These are phyloP conservation scores for Psittacara wagleri DNA, from an alignment of 2,113 vertebrate genomes.

Conservation along the genomic window DNA sequence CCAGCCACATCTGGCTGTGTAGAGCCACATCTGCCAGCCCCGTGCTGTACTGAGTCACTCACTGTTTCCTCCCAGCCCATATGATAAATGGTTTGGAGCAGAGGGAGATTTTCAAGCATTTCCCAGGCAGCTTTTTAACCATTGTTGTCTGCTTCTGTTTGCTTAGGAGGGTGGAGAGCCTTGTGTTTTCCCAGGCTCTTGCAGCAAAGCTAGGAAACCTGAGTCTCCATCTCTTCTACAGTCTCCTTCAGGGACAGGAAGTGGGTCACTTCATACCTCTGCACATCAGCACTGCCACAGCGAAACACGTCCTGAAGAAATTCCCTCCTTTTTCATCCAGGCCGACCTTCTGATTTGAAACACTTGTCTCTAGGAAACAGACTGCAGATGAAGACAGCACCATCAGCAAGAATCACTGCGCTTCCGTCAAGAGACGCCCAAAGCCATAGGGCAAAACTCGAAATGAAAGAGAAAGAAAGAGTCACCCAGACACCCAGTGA, in stretches of 20 bases:
- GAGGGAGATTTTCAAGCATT: background rate
- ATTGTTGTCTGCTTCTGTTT: background rate
- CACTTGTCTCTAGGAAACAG: background rate
- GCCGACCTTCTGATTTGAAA: background rate
- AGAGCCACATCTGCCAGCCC: background rate
- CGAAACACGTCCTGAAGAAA: background rate
- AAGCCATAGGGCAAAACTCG: background rate
- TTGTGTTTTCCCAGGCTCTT: background rate
- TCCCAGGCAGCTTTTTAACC: background rate
- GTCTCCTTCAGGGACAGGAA: background rate
- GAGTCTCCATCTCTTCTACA: background rate
- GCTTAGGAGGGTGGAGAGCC: background rate
- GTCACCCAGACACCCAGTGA: too few species aligned
- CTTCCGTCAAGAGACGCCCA: background rate
- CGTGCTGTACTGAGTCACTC: fast-evolving
- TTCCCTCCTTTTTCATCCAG: background rate
- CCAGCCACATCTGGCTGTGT: fast-evolving
- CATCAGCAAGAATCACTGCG: background rate
- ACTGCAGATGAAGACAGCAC: fast-evolving
- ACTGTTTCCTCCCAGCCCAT: background rate
- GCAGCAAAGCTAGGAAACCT: fast-evolving
- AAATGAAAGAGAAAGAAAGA: background rate
- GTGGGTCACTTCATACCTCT: background rate
- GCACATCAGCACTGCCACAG: background rate
- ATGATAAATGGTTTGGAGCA: background rate